These are phyloP conservation scores for Cynopterus sphinx DNA, from an alignment of 2,797 vertebrate species.

Conservation along the genomic window DNA sequence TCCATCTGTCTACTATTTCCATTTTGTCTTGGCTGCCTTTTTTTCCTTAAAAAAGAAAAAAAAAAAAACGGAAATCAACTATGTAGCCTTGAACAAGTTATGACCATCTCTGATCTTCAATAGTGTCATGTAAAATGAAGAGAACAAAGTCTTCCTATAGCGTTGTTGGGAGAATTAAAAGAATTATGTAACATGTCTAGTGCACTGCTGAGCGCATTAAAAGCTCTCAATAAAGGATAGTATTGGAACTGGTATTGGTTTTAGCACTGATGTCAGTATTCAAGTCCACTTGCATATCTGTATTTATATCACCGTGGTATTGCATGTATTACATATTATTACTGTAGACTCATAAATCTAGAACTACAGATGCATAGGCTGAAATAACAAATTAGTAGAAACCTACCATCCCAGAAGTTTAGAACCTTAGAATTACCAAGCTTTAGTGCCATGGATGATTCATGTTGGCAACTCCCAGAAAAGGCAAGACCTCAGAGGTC, in stretches of 20 bases:
- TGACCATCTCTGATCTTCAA: not conserved
- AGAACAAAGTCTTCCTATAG: not conserved
- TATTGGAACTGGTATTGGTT: not conserved
- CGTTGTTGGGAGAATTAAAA: not conserved
- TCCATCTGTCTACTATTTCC: not conserved
- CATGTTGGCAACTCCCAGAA: not conserved
- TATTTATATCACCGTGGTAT: not conserved
- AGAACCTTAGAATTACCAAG: slow-evolving; percentile 14
- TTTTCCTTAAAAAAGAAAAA: not conserved
- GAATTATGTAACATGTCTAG: not conserved
- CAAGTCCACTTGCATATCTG: not conserved
- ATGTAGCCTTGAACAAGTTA: not conserved
- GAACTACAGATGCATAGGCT: not conserved
- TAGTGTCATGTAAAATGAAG: not conserved
- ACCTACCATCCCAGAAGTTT: slow-evolving; percentile 28
- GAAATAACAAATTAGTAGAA: slow-evolving; percentile 35
- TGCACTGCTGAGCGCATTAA: not conserved
- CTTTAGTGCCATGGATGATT: not conserved
- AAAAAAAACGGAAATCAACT: not conserved
- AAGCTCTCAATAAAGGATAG: not conserved
- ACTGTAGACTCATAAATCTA: slow-evolving; percentile 8
- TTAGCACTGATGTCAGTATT: not conserved
- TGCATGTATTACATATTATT: not conserved
- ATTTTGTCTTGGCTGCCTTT: not conserved
- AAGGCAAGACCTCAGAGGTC: slow-evolving; percentile 4